Evolutionary conservation across 2,797 vertebrate genomes (phyloP).

Genomic region (Siniperca obscura): DNA sequence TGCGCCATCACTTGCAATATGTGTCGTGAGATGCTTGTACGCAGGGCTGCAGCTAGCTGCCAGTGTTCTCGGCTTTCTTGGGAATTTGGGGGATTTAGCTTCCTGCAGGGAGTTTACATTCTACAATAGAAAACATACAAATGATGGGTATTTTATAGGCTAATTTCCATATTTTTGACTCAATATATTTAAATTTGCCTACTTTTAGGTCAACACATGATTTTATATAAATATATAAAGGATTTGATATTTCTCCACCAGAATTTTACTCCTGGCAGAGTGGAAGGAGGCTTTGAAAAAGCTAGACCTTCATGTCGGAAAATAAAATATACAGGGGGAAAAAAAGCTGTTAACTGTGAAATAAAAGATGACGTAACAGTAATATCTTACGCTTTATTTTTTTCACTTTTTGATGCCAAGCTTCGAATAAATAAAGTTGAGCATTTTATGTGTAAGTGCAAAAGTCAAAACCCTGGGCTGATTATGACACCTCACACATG

Average conservation of each 20-base stretch:
- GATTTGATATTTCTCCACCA: not conserved
- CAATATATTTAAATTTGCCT: no score
- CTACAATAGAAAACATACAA: not conserved
- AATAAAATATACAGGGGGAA: no score
- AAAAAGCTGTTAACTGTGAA: no score
- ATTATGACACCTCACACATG: not conserved
- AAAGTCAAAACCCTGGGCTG: not conserved
- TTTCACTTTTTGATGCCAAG: not conserved
- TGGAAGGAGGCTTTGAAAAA: not conserved
- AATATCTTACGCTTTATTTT: no score
- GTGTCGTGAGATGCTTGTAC: not conserved
- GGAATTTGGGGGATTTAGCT: no score
- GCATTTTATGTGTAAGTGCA: not conserved
- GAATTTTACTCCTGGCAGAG: not conserved
- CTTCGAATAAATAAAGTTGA: not conserved
- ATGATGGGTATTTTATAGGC: no score
- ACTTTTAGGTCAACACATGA: no score
- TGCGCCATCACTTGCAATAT: not conserved
- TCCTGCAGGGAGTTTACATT: not conserved
- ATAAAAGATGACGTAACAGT: no score
- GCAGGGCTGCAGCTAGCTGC: no score
- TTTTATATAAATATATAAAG: no score
- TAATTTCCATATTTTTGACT: not conserved
- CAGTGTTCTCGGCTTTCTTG: not conserved
- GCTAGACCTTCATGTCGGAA: no score